Evolutionary conservation across 2,113 vertebrate species (phyloP).

Genomic region (Dasyprocta punctata): DNA sequence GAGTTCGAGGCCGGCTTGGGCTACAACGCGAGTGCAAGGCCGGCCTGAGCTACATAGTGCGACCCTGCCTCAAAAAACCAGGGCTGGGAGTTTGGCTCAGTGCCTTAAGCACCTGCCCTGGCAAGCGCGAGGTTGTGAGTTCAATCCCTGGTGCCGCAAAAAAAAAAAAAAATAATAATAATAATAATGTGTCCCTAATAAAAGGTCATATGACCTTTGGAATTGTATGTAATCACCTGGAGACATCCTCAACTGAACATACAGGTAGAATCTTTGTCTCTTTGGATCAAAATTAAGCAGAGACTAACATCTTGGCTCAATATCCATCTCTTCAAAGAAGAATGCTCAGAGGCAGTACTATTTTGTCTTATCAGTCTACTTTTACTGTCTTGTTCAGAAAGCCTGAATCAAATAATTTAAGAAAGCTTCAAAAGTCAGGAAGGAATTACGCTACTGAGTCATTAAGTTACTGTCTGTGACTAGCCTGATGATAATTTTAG

Average conservation of each 20-base stretch:
- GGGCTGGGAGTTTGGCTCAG: no score
- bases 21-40: no score
- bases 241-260: not conserved
- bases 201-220: not conserved
- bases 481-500: not conserved
- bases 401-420: not conserved
- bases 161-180: no score
- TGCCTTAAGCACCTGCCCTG: no score
- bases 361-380: not conserved
- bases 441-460: not conserved
- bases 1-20: no score
- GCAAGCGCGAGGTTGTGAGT: no score
- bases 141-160: no score
- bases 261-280: not conserved
- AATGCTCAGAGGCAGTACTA: not conserved
- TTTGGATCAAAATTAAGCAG: not conserved
- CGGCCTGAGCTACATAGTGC: no score
- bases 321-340: not conserved
- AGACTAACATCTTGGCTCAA: not conserved
- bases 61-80: no score
- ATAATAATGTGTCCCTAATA: not conserved
- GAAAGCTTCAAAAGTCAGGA: not conserved
- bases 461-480: not conserved
- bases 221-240: not conserved
- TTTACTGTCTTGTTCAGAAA: not conserved